Conservation (phyloP, 2,797 vertebrate species). For the Selene dorsalis region DNA sequence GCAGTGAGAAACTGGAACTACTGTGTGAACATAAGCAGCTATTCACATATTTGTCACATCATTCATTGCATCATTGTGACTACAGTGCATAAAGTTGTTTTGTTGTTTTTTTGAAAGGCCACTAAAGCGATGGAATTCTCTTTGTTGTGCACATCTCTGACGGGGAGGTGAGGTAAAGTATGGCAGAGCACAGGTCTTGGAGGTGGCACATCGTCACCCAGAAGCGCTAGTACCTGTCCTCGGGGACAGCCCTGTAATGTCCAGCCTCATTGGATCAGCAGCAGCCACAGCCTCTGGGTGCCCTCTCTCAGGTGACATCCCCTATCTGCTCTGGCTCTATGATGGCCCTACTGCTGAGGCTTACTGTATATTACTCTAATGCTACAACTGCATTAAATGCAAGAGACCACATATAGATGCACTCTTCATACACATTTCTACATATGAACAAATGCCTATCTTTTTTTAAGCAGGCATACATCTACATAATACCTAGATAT, state of each 20-base stretch:
- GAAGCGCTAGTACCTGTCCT: conserved; percentile 71
- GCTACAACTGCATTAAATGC: conserved; percentile 32
- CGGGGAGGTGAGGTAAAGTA: conserved; percentile 50
- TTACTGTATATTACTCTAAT: conserved; percentile 30
- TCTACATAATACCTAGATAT: conserved; percentile 4
- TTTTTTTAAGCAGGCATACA: neutral
- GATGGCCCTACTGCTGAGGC: conserved; percentile 60
- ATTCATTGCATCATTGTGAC: neutral
- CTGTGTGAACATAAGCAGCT: neutral
- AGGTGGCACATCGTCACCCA: conserved; percentile 70
- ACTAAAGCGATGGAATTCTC: neutral
- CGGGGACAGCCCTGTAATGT: conserved; percentile 75
- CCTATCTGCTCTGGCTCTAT: conserved; percentile 72
- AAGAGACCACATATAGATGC: conserved; percentile 20
- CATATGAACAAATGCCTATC: conserved; percentile 8
- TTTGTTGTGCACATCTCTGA: conserved; percentile 57
- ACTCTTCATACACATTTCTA: conserved; percentile 5
- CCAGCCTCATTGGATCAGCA: conserved; percentile 83
- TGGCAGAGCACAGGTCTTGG: conserved; percentile 66
- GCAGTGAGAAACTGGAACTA: conserved; percentile 1
- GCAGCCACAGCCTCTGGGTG: conserved; percentile 71
- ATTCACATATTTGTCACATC: neutral
- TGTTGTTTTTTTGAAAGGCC: conserved; percentile 20
- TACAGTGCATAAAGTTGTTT: neutral
- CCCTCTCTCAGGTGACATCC: conserved; percentile 80